Evolutionary conservation across 2,888 invertebrate species (phyloP), one percentile per base, ranked within the genome.

Genomic region (Callinectes sapidus): DNA sequence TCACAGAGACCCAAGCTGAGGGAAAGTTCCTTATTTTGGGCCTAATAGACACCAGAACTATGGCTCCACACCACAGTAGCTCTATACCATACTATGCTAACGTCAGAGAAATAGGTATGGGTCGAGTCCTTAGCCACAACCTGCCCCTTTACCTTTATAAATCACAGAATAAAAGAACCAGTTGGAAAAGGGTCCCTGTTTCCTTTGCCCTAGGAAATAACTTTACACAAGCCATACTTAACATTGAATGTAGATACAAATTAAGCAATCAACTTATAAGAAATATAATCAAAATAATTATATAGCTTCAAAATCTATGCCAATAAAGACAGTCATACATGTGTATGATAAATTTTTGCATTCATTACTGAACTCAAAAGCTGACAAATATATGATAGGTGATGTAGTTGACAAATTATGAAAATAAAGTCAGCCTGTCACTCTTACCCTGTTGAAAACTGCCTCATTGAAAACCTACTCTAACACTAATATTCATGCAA

Each of bases 371-470:
- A 23, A 71, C 71, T 71, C 23, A 71, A 71, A 28, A 18, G 1
- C 23, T 71, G 71, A 28, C n/a, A n/a, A 71, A 23, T 28, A 71
- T 18, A n/a, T 23, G 10, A 28, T n/a, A 61, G 61, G 16, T 61
- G 61, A 61, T 48, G 48, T 5, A 61, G 3, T 61, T 18, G 61
- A 61, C 14, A 61, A 61, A 61, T 16, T 61, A 61, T 48, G 48
- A 61, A 61, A 61, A 61, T 10, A 61, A 23, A 3, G 48, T 61
- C 23, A 23, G 18, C 71, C n/a, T n/a, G 8, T 28, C 71, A 71
- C 23, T 71, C n/a, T 71, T 71, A 71, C 71, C 71, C 28, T 71
- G 61, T 39, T 89, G 32, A 66, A 35, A 61, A 18, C n/a, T 90
- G 13, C 71, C 28, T 81, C 18, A 77, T 48, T 28, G 14, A 77